A percentile compares a stretch with the other conserved stretches of the same genome.
Evolutionary conservation across 2,888 invertebrate genomes (phyloP).

Genomic region (Plutella xylostella): DNA sequence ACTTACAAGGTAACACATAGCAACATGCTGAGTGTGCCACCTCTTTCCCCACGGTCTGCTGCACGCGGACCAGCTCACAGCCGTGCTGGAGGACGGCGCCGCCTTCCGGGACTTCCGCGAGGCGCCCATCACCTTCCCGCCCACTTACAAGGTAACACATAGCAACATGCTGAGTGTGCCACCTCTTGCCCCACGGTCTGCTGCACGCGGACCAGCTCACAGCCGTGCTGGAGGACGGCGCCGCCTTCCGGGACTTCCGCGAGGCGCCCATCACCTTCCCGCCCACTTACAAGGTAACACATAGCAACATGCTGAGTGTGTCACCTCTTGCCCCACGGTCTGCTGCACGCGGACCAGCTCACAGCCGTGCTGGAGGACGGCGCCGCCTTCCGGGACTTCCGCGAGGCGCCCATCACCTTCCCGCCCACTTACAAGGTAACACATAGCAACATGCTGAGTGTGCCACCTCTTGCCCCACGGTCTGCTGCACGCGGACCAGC

Average conservation of each 20-base stretch:
- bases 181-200: constrained; percentile 78
- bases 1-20: constrained; percentile 91
- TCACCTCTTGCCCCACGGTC: constrained; percentile 71
- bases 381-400: constrained; percentile 87
- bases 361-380: constrained; percentile 82
- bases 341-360: constrained; percentile 85
- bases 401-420: constrained; percentile 92
- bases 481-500: constrained; percentile 83
- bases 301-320: too few species aligned
- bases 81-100: constrained; percentile 81
- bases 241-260: constrained; percentile 87
- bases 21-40: constrained; percentile 75
- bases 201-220: constrained; percentile 87
- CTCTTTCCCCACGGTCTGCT: constrained; percentile 79
- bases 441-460: too few species aligned
- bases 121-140: constrained; percentile 91
- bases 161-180: too few species aligned
- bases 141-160: constrained; percentile 90
- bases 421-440: constrained; percentile 92
- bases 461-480: constrained; percentile 80
- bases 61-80: constrained; percentile 86
- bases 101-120: constrained; percentile 91
- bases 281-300: constrained; percentile 91
- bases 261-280: constrained; percentile 94
- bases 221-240: constrained; percentile 81